Percentiles rank a stretch among this genome's conserved stretches.
These are phyloP conservation scores for Epizoanthus scotinus DNA, from an alignment of 92 coral and sea anemone species.

Conservation along the genomic window DNA sequence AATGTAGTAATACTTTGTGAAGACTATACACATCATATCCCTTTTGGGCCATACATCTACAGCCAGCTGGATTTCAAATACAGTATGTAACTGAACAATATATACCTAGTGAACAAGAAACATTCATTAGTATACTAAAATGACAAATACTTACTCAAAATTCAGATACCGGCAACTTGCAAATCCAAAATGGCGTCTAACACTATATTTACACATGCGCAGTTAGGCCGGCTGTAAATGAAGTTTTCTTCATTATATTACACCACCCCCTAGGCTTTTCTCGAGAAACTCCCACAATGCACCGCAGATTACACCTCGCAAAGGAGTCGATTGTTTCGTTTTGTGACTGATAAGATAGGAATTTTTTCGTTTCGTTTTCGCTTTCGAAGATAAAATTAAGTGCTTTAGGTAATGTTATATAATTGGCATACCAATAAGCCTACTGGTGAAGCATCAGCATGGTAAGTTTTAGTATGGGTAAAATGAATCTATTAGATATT, in stretches of 20 bases:
- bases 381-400: conserved; percentile 8
- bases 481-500: background rate
- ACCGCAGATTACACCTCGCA: conserved; percentile 21
- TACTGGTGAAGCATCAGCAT: conserved; percentile 88
- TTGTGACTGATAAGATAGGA: conserved; percentile 47
- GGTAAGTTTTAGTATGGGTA: conserved; percentile 68
- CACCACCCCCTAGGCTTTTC: conserved; percentile 1
- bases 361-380: conserved; percentile 30
- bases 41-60: no score
- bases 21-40: no score
- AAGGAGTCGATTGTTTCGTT: background rate
- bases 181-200: conserved; percentile 41
- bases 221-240: background rate
- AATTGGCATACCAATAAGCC: conserved; percentile 80
- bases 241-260: background rate
- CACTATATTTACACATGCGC: background rate
- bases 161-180: conserved; percentile 16
- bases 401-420: conserved; percentile 70
- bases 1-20: no score
- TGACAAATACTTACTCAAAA: conserved; percentile 1
- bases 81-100: no score
- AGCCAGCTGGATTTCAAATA: no score
- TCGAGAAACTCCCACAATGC: conserved; percentile 62
- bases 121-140: background rate
- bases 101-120: background rate